Evolutionary conservation across 2,113 vertebrate genomes (phyloP).

Genomic region (Atlantisia rogersi): DNA sequence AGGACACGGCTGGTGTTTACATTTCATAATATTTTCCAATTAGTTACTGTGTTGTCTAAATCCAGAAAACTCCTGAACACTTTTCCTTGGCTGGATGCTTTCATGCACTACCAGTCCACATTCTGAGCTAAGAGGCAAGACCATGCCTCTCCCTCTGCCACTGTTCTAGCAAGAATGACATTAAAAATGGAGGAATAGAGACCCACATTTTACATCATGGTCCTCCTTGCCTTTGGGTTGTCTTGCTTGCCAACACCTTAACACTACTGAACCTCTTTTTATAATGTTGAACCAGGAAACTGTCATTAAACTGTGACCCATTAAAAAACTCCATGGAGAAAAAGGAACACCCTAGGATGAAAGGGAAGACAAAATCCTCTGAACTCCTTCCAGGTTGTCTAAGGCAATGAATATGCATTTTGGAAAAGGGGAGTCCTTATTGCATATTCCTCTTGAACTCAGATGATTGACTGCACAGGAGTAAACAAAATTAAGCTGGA

Average conservation of each 20-base stretch:
- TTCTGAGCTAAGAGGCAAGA: background rate
- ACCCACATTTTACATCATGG: background rate
- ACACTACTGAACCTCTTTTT: background rate
- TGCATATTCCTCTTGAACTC: background rate
- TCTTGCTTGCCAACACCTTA: background rate
- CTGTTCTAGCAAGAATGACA: background rate
- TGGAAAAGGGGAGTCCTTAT: background rate
- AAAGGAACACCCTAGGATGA: background rate
- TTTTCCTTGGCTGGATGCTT: background rate
- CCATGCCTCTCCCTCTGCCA: background rate
- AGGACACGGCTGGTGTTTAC: background rate
- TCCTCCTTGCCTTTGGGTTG: background rate
- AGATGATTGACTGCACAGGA: background rate
- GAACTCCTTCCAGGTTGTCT: background rate
- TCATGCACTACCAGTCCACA: background rate
- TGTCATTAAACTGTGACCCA: background rate
- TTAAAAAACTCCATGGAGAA: background rate
- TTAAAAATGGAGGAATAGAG: background rate
- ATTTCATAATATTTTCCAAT: background rate
- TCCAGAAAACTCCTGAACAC: background rate
- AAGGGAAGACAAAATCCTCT: slow-evolving; percentile 4
- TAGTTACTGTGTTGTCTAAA: background rate
- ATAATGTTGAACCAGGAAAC: background rate
- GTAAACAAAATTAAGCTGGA: slow-evolving; percentile 4
- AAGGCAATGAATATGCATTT: background rate